Percentiles rank a stretch among this genome's conserved stretches.
Evolutionary conservation across 1,140 invertebrate genomes (phyloP).

Genomic region (Ridgeia piscesae): DNA sequence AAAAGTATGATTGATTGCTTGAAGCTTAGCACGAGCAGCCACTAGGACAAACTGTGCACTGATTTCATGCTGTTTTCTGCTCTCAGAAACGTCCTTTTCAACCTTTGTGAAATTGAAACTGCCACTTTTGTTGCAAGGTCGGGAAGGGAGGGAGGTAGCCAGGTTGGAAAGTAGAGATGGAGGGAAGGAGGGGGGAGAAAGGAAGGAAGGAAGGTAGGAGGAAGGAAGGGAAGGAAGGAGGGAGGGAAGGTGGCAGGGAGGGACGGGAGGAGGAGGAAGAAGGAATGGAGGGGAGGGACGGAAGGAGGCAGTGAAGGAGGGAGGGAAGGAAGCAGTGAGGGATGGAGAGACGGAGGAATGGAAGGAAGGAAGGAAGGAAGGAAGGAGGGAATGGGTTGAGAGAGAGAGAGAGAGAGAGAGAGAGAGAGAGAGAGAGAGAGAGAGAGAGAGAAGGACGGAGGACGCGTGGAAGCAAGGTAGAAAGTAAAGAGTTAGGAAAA

Average conservation of each 20-base stretch:
- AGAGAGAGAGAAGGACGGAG: background rate
- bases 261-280: too few relatives aligned
- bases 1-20: too few relatives aligned
- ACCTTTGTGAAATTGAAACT: too few relatives aligned
- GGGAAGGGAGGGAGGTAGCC: background rate
- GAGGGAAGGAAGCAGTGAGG: background rate
- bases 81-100: too few relatives aligned
- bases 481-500: too few relatives aligned
- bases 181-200: background rate
- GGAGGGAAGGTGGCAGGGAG: background rate
- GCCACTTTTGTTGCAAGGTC: too few relatives aligned
- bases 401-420: background rate
- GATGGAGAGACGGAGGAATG: background rate
- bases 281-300: background rate
- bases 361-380: background rate
- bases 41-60: too few relatives aligned
- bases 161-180: background rate
- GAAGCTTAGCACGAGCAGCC: too few relatives aligned
- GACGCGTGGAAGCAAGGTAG: too few relatives aligned
- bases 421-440: background rate
- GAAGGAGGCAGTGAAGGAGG: background rate
- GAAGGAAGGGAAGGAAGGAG: background rate
- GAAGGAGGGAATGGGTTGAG: background rate
- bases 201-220: background rate
- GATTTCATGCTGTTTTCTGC: too few relatives aligned